phyloP scores from a whole-genome alignment of 1,140 invertebrate species.

The Chrysomallon squamiferum region DNA sequence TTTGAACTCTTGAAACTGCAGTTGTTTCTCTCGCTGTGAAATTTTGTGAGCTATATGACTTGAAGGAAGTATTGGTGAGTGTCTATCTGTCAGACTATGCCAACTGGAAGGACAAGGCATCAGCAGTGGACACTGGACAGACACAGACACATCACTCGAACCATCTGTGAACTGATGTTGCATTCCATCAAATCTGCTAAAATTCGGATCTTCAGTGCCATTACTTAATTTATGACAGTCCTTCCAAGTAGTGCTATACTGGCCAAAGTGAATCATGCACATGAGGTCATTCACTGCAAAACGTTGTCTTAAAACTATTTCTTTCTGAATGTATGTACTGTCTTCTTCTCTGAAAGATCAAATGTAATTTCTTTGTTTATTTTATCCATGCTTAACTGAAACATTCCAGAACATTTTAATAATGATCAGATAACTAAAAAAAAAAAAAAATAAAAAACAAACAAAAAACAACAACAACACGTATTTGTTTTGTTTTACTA shows the following conservation, averaged over 20 bases:
- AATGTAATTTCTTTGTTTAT: too few relatives aligned
- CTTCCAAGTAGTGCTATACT: conserved; percentile 7
- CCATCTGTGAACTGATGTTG: neutral
- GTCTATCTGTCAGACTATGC: conserved; percentile 41
- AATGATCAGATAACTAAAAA: too few relatives aligned
- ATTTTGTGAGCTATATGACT: conserved; percentile 48
- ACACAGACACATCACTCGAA: conserved; percentile 15
- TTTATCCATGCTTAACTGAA: too few relatives aligned
- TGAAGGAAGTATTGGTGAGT: conserved; percentile 52
- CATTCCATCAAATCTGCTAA: neutral
- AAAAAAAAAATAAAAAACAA: too few relatives aligned
- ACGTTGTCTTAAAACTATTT: conserved; percentile 30
- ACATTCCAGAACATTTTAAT: too few relatives aligned
- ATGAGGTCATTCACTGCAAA: conserved; percentile 34
- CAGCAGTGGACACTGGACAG: conserved; percentile 21
- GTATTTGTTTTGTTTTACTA: too few relatives aligned
- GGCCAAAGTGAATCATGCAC: conserved; percentile 14
- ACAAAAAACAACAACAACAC: too few relatives aligned
- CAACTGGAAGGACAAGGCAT: conserved; percentile 45
- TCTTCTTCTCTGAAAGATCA: conserved; percentile 42
- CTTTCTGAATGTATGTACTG: conserved; percentile 51
- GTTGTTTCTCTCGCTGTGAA: conserved; percentile 41
- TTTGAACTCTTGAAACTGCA: conserved; percentile 42
- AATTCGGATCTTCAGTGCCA: neutral
- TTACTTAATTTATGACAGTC: neutral